Evolutionary conservation across 2,797 vertebrate genomes (phyloP).

Genomic region (Fratercula arctica): DNA sequence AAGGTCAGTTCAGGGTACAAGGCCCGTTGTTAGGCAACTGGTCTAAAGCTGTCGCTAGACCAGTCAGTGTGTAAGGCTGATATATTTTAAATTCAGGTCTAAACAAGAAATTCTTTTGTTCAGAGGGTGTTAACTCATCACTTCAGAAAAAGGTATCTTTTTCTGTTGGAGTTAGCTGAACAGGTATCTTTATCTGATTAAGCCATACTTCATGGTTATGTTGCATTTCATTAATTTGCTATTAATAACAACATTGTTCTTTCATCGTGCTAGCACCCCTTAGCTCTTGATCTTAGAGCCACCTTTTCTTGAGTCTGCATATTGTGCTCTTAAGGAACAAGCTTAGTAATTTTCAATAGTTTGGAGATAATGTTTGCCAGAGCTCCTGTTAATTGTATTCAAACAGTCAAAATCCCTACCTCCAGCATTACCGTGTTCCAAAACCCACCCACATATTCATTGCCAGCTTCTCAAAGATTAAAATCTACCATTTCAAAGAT

Average conservation of each 20-base stretch:
- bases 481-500: background rate
- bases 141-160: background rate
- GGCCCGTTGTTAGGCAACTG: background rate
- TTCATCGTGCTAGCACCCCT: background rate
- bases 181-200: background rate
- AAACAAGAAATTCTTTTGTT: background rate
- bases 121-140: background rate
- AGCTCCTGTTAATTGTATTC: background rate
- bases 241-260: background rate
- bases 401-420: background rate
- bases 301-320: background rate
- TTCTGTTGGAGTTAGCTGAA: conserved; percentile 5
- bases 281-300: background rate
- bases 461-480: background rate
- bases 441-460: background rate
- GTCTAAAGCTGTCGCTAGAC: background rate
- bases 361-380: background rate
- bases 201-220: background rate
- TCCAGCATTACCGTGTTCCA: background rate
- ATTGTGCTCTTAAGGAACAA: background rate
- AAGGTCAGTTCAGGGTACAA: conserved; percentile 70
- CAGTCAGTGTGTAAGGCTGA: background rate
- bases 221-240: background rate
- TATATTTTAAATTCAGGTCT: background rate
- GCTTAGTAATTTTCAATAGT: background rate